Evolutionary conservation across 2,888 invertebrate species (phyloP).

Genomic region (Nezara viridula): DNA sequence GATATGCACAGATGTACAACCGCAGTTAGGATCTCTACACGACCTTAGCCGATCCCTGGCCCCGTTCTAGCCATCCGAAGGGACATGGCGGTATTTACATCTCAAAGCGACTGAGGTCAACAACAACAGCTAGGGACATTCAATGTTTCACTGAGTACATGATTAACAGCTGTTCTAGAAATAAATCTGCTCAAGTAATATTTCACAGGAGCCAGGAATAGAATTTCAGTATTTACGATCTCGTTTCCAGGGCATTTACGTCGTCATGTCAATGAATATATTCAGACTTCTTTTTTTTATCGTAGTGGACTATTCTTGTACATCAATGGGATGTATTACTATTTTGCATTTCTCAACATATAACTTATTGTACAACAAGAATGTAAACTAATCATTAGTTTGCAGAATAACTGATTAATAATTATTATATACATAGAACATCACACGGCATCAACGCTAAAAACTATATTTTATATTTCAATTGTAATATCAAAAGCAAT

Average conservation of each 20-base stretch:
- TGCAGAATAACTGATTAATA: no score
- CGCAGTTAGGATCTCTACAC: not conserved
- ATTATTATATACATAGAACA: no score
- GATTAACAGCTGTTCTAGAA: not conserved
- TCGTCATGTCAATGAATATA: not conserved
- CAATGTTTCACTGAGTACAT: not conserved
- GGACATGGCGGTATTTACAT: conserved; percentile 20
- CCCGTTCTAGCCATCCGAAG: conserved; percentile 21
- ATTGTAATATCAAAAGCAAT: no score
- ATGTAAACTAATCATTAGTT: no score
- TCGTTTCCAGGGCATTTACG: not conserved
- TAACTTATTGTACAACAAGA: no score
- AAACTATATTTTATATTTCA: no score
- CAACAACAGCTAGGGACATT: not conserved
- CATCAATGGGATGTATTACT: not conserved
- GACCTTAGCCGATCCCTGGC: conserved; percentile 25
- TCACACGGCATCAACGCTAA: no score
- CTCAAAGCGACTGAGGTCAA: conserved; percentile 16
- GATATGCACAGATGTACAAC: not conserved
- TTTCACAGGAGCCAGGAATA: not conserved
- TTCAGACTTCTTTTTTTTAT: not conserved
- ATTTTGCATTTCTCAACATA: not conserved
- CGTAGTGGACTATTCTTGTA: not conserved
- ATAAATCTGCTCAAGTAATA: not conserved
- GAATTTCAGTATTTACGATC: not conserved